Evolutionary conservation across 2,113 vertebrate genomes (phyloP), one percentile per base, ranked within the genome.

Genomic region (Solea senegalensis): DNA sequence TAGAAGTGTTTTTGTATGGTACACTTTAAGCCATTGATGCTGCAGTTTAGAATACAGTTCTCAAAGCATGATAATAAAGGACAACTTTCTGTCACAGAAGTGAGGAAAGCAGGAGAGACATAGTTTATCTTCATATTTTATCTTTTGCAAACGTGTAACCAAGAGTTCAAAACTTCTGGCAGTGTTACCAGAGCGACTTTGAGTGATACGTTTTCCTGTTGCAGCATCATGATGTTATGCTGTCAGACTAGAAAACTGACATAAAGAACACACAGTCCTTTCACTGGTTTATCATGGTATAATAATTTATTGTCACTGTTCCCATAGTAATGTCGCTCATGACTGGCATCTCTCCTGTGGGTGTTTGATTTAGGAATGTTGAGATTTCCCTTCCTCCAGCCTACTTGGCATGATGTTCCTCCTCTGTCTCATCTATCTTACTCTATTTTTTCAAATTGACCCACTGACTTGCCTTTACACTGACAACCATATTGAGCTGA

Each of bases 401-500:
- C 69, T 54, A 40, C 69, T 73, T 81, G 68, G 69, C 72, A 53
- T 26, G 26, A 75, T 52, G n/a, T 45, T 14, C 49, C 71, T 49
- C 45, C 40, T 74, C 65, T 27, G n/a, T 59, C 58, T 65, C 45
- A 58, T 77, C 56, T 57, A 2, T 77, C 62, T 70, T 39, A n/a
- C 9, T 65, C 34, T 56, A 34, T 65, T 69, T 80, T 53, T 73
- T 41, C 15, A n/a, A n/a, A n/a, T n/a, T n/a, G 83, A 90, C 86
- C 82, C 77, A 87, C 72, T 86, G 81, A 87, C 82, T 73, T 0
- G 44, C 66, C 76, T 76, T 78, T 58, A 58, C 49, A 44, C 68
- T n/a, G 59, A 49, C 43, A 65, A 53, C 80, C 76, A 77, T 78
- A 69, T 28, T 45, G 63, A 80, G 78, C 60, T 90, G 71, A 89